Conservation (phyloP, 2,888 invertebrate genomes). For the Scaptomyza cyrtandrae region DNA sequence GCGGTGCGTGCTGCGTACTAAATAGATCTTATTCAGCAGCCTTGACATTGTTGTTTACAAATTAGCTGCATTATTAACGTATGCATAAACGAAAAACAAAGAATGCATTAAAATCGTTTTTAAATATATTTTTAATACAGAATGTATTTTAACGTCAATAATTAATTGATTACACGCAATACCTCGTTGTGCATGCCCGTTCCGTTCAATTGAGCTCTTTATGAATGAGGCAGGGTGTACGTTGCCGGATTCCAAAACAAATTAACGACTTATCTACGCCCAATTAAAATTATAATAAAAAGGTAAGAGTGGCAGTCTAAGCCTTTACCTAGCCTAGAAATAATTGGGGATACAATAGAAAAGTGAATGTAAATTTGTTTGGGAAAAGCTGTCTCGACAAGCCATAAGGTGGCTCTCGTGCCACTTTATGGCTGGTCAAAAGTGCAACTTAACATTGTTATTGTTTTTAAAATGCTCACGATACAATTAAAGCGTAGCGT, state of each 20-base stretch:
- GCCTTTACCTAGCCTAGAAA: conserved; percentile 19
- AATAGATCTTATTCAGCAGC: conserved; percentile 48
- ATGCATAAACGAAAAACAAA: conserved; percentile 1
- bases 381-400: conserved; percentile 35
- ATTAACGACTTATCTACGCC: conserved; percentile 59
- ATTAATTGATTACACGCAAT: too few species aligned
- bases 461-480: conserved; percentile 43
- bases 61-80: conserved; percentile 18
- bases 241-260: conserved; percentile 7
- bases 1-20: conserved; percentile 59
- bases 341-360: conserved; percentile 35
- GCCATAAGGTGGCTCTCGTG: conserved; percentile 31
- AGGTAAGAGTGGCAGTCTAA: conserved; percentile 1
- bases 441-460: conserved; percentile 52
- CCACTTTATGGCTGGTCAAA: conserved; percentile 53
- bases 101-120: background rate
- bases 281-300: conserved; percentile 53
- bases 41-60: conserved; percentile 66
- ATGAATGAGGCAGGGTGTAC: background rate
- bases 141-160: background rate
- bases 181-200: background rate
- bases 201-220: background rate
- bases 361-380: conserved; percentile 66
- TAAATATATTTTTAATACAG: background rate
- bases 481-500: conserved; percentile 45